Base-by-base conservation (phyloP, 92 coral and sea anemone genomes). In the Siderastrea radians region DNA sequence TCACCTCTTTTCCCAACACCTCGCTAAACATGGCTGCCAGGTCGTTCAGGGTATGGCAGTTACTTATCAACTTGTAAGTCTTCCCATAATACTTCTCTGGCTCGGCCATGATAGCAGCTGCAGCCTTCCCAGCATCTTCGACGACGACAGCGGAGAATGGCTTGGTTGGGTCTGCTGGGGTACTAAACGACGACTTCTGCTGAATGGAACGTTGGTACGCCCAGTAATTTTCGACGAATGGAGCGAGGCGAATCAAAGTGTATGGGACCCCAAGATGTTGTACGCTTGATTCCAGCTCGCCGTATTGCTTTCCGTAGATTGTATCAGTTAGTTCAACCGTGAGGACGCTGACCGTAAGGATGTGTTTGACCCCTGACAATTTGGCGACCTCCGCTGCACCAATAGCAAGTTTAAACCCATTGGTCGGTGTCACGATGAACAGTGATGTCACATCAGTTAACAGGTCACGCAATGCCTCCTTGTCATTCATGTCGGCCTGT, bases 11-110 rank as follows among this genome's bases (percentile, higher is more conserved):
- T 38, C 92, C 89, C 59, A 94, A 87, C 13, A 72, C 90, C 49
- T 81, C 75, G 48, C 91, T 82, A 70, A 92, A 74, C 6, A 88
- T 86, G 50, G 64, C 65, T 54, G 93, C 78, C 7, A 89, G 79
- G 16, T 86, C 95, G 58, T 79, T 75, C 61, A 92, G 72, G 7
- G 97, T 85, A 65, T 92, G 91, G 48, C 90, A 77, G 87, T 92
- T 93, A 70, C 97, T 92, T 17, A 94, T 85, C 48, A 94, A 17
- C 74, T 82, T 82, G 83, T 92, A 94, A 0, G 86, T 86, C 65
- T 94, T 92, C 59, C 95, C 97, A 74, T 88, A 92, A 68, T 94
- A 94, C 89, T 83, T 94, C 75, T 85, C 81, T 8, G 92, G 93
- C 7, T 90, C 88, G 15, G 86, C 93, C 87, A 94, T 77, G 69